phyloP scores from a whole-genome alignment of 2,113 vertebrate genomes.

The Onychostoma macrolepis region DNA sequence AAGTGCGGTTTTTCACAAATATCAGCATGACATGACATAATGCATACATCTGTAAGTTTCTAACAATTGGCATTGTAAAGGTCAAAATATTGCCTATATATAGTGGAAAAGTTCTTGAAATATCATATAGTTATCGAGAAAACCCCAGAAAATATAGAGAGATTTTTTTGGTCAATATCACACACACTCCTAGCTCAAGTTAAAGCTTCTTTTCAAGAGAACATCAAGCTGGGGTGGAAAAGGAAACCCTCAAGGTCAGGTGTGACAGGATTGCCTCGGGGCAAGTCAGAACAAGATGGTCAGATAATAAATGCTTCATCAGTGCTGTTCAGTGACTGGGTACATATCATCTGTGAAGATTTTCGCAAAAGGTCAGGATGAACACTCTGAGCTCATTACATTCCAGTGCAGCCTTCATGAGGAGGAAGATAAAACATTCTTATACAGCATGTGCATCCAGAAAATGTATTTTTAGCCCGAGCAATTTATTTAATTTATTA shows the following conservation, averaged over 20 bases:
- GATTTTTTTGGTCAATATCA: background rate
- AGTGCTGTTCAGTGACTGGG: conserved; percentile 9
- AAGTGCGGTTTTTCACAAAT: too few species aligned
- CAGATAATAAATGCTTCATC: conserved; percentile 26
- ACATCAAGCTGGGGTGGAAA: background rate
- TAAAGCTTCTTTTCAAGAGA: background rate
- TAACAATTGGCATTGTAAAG: background rate
- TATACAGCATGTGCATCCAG: background rate
- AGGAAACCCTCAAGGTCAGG: conserved; percentile 37
- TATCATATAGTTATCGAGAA: background rate
- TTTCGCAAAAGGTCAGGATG: background rate
- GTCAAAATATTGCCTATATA: background rate
- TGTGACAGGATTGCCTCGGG: conserved; percentile 2
- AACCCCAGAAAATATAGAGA: background rate
- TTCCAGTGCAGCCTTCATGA: background rate
- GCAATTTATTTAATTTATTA: background rate
- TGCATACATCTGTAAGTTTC: background rate
- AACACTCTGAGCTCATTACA: background rate
- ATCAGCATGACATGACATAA: background rate
- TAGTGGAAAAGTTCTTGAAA: background rate
- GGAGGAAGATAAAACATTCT: background rate
- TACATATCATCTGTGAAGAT: conserved; percentile 27
- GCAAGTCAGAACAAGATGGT: conserved; percentile 7
- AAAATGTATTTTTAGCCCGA: background rate
- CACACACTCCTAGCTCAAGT: background rate